A percentile compares a stretch with the other conserved stretches of the same genome.
Evolutionary conservation across 2,113 vertebrate genomes (phyloP).

Genomic region (Cyprinus carpio): DNA sequence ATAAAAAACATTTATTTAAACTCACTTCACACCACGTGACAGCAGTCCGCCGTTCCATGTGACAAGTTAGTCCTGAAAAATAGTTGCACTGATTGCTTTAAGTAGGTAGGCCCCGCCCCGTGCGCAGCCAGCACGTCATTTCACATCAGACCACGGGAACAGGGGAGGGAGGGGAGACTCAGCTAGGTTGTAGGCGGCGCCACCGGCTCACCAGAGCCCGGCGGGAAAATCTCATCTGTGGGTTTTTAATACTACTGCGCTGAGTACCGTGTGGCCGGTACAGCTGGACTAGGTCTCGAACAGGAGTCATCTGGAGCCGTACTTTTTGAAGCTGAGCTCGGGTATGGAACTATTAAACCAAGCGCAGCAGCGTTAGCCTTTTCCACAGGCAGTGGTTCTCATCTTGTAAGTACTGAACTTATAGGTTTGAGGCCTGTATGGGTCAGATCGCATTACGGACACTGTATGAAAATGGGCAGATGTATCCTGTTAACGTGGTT

Average conservation of each 20-base stretch:
- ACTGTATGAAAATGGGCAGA: conserved; percentile 21
- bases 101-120: conserved; percentile 50
- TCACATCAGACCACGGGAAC: conserved; percentile 61
- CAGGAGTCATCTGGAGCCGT: conserved; percentile 54
- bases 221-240: conserved; percentile 56
- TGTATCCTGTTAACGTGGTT: neutral
- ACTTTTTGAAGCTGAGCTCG: conserved; percentile 53
- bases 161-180: conserved; percentile 54
- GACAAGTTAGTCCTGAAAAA: neutral
- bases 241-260: conserved; percentile 50
- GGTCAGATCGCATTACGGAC: neutral
- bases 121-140: conserved; percentile 52
- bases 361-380: conserved; percentile 53
- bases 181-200: conserved; percentile 52
- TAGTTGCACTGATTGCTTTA: conserved; percentile 55
- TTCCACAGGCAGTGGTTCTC: conserved; percentile 52
- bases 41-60: no score
- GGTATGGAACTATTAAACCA: conserved; percentile 44
- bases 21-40: neutral
- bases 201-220: conserved; percentile 54
- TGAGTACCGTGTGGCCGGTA: conserved; percentile 51
- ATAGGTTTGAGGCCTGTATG: conserved; percentile 36
- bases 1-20: conserved; percentile 2
- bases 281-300: conserved; percentile 55
- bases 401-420: conserved; percentile 71